Evolutionary conservation across 2,888 invertebrate species (phyloP).

Genomic region (Cremastinae sp.): DNA sequence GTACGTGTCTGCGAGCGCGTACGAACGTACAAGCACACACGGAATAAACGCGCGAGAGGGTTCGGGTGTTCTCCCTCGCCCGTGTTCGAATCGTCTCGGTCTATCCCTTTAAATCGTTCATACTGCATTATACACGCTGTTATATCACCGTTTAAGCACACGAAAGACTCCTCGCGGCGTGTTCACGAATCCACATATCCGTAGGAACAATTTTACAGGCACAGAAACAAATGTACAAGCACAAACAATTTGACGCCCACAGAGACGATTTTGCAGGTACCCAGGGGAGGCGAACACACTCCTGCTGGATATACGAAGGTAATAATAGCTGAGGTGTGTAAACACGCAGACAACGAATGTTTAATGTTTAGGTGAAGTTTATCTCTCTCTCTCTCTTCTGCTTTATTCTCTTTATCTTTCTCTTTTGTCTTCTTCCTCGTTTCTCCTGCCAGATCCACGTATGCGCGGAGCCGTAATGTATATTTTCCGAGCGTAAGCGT

Average conservation of each 20-base stretch:
- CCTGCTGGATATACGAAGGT: slow-evolving; percentile 53
- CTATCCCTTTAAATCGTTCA: slow-evolving; percentile 31
- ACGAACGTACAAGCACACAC: slow-evolving; percentile 62
- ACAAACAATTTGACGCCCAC: not conserved
- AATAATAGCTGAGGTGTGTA: slow-evolving; percentile 61
- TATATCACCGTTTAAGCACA: not conserved
- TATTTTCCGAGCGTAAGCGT: slow-evolving; percentile 30
- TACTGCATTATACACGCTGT: slow-evolving; percentile 47
- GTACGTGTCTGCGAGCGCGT: slow-evolving; percentile 55
- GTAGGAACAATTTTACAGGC: not conserved
- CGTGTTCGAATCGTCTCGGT: slow-evolving; percentile 35
- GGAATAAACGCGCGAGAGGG: slow-evolving; percentile 64
- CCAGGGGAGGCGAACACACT: slow-evolving; percentile 25
- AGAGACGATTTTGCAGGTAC: slow-evolving; percentile 19
- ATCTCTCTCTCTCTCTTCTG: slow-evolving; percentile 25
- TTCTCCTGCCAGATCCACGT: too few species aligned
- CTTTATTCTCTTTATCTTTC: slow-evolving; percentile 11
- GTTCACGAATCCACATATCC: not conserved
- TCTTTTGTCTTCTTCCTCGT: slow-evolving; percentile 4
- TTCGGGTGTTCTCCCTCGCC: slow-evolving; percentile 66
- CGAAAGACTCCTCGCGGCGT: not conserved
- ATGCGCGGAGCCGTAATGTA: not conserved
- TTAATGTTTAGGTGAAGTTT: slow-evolving; percentile 57
- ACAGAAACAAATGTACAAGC: too few species aligned
- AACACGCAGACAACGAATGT: slow-evolving; percentile 56